Evolutionary conservation across 2,888 invertebrate species (phyloP).

Genomic region (Resseliella maxima): DNA sequence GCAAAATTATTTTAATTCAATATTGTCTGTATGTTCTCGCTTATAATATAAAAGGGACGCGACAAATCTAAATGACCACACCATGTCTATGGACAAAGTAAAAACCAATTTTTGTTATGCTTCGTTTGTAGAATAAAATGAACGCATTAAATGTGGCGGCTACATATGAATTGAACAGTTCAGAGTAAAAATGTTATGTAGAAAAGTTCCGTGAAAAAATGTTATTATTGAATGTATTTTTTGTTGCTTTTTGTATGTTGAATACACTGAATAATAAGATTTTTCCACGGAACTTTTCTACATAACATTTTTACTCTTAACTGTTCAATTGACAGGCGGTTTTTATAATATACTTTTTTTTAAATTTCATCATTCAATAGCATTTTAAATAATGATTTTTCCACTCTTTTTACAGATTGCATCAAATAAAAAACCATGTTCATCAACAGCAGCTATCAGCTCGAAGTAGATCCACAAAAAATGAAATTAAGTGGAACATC

Average conservation of each 20-base stretch:
- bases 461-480: background rate
- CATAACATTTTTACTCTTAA: no score
- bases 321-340: background rate
- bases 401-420: background rate
- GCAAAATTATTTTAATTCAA: background rate
- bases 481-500: slow-evolving; percentile 35
- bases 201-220: no score
- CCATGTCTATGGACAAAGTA: background rate
- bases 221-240: no score
- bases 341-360: background rate
- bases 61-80: background rate
- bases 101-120: background rate
- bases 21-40: background rate
- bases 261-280: no score
- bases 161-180: background rate
- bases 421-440: background rate
- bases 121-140: background rate
- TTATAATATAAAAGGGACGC: background rate
- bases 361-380: background rate
- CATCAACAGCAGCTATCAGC: background rate
- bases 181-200: no score
- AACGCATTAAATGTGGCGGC: background rate
- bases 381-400: background rate
- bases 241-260: no score
- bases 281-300: no score